These are phyloP conservation scores for Artemisiospiza belli DNA, from an alignment of 2,113 vertebrate genomes.

Conservation along the genomic window DNA sequence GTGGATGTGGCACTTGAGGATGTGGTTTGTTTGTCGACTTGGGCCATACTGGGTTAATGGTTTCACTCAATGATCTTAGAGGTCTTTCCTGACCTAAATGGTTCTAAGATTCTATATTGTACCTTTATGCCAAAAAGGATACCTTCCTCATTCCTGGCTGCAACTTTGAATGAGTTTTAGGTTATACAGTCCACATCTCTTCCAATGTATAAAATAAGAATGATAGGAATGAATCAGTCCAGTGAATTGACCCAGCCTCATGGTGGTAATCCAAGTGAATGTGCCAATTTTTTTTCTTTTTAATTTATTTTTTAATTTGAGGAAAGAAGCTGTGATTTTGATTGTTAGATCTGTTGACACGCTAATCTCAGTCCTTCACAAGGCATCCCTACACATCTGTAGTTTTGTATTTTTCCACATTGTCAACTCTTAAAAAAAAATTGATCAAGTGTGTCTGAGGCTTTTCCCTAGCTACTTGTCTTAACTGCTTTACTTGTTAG, in stretches of 20 bases:
- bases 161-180: background rate
- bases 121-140: background rate
- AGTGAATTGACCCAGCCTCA: background rate
- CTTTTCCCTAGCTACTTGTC: background rate
- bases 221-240: background rate
- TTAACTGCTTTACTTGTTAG: background rate
- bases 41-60: background rate
- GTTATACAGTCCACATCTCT: background rate
- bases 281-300: background rate
- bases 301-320: background rate
- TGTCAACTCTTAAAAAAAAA: background rate
- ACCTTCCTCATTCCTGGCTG: background rate
- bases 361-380: background rate
- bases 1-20: background rate
- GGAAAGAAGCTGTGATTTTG: background rate
- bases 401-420: background rate
- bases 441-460: background rate
- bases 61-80: background rate
- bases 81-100: background rate
- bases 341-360: background rate
- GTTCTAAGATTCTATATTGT: background rate
- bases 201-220: background rate
- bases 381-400: background rate
- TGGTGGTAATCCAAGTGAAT: background rate
- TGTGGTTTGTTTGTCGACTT: background rate